These are phyloP conservation scores for Ctenomys sociabilis DNA, from an alignment of 2,113 vertebrate species.

Conservation along the genomic window DNA sequence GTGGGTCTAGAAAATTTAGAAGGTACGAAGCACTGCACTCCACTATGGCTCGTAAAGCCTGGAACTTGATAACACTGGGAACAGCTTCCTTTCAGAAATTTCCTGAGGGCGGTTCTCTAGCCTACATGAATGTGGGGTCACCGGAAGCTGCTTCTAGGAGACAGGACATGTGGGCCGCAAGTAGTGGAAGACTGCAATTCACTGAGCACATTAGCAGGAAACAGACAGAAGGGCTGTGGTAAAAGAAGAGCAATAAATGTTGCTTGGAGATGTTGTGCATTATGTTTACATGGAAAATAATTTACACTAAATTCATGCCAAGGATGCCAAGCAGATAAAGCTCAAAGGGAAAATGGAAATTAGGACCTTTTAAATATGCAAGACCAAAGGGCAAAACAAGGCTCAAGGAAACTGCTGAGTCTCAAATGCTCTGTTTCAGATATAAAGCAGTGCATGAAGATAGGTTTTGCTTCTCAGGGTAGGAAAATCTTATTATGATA, in stretches of 20 bases:
- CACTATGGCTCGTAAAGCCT: neutral
- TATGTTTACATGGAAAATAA: neutral
- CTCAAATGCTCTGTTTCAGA: neutral
- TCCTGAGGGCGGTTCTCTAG: neutral
- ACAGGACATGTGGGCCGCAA: neutral
- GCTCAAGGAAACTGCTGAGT: neutral
- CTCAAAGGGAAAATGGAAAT: neutral
- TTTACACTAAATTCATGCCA: neutral
- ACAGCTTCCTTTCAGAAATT: neutral
- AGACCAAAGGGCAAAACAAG: neutral
- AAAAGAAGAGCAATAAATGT: neutral
- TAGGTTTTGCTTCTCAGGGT: neutral
- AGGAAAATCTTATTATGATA: neutral
- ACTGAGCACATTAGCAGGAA: neutral
- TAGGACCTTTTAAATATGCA: conserved; percentile 22
- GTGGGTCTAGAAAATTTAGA: neutral
- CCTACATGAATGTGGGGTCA: neutral
- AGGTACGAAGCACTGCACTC: neutral
- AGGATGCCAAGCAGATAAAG: neutral
- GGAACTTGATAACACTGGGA: neutral
- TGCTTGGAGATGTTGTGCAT: neutral
- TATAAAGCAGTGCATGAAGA: neutral
- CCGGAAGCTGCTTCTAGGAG: neutral
- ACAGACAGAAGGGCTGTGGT: neutral
- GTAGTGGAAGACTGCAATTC: neutral